Base-by-base conservation (phyloP, 2,888 invertebrate genomes). In the Lithophane ornitopus region DNA sequence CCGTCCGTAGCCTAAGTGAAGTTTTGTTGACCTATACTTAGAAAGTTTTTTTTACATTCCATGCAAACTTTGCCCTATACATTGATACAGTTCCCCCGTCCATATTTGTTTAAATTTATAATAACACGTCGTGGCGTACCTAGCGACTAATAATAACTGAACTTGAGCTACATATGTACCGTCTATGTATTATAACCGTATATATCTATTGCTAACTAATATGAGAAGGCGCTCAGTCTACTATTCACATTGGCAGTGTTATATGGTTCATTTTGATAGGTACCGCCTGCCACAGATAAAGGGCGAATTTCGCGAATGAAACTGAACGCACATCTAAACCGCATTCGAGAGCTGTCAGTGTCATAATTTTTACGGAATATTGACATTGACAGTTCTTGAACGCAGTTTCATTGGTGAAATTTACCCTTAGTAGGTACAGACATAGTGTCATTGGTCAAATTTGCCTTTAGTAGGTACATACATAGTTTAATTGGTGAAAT, bases 241-340 rank as follows among this genome's bases (percentile, higher is more conserved):
- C 83, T 85, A 76, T 89, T 90, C 78, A 82, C 84, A 70, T 90
- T 92, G 92, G 92, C 92, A 92, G 92, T 92, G 90, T 88, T 76
- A 52, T 67, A 61, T 81, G 84, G 72, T 82, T 87, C 28, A 76
- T 63, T 67, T 49, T 34, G 58, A 56, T 67, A 46, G 70, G 46
- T 61, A 75, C 68, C 71, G 75, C 69, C 56, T 58, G 62, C 22
- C 22, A 74, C 58, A 46, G 44, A 72, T 34, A 49, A 16, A 44
- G n/a, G 4, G 14, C 1, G 8, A 49, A 49, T 22, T 28, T 22
- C 14, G 14, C 1, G 0, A 28, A 14, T 4, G 4, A n/a, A n/a
- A n/a, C n/a, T n/a, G n/a, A n/a, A n/a, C n/a, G n/a, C n/a, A n/a
- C n/a, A n/a, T n/a, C n/a, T n/a, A n/a, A n/a, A n/a, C n/a, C n/a